Conservation (phyloP, 1,140 invertebrate species). For the Apolygus lucorum region DNA sequence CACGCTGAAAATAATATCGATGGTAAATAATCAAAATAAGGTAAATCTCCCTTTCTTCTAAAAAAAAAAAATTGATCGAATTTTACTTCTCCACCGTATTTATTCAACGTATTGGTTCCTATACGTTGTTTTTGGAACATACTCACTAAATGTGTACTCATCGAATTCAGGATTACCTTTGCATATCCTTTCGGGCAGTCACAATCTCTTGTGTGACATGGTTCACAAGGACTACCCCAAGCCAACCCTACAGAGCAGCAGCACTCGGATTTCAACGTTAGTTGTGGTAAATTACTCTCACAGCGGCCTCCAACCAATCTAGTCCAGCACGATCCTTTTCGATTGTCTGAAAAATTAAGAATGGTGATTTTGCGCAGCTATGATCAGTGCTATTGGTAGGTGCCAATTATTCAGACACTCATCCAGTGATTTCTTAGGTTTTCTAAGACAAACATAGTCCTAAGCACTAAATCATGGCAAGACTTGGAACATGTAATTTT, state of each 20-base stretch:
- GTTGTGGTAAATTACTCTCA: constrained; percentile 65
- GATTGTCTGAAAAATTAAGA: constrained; percentile 66
- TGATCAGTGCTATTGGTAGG: too few relatives aligned
- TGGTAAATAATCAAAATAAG: background rate
- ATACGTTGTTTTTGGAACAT: too few relatives aligned
- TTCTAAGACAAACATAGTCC: too few relatives aligned
- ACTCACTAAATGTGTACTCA: background rate
- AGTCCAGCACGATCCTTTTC: constrained; percentile 78
- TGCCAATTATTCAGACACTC: too few relatives aligned
- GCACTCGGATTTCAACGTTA: constrained; percentile 70
- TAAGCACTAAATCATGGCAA: too few relatives aligned
- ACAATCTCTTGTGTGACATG: constrained; percentile 58
- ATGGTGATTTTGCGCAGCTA: too few relatives aligned
- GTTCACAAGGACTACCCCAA: constrained; percentile 82
- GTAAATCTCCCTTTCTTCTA: background rate
- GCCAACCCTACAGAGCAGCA: constrained; percentile 82
- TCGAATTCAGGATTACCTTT: constrained; percentile 42
- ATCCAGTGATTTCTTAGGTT: too few relatives aligned
- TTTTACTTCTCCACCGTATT: too few relatives aligned
- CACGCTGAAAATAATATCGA: constrained; percentile 43
- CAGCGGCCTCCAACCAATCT: constrained; percentile 68
- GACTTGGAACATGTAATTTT: too few relatives aligned
- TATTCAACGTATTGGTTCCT: too few relatives aligned
- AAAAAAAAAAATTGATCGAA: constrained; percentile 11
- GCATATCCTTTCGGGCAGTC: constrained; percentile 62